phyloP scores from a whole-genome alignment of 2,888 invertebrate species.

The Chrysodeixis includens region DNA sequence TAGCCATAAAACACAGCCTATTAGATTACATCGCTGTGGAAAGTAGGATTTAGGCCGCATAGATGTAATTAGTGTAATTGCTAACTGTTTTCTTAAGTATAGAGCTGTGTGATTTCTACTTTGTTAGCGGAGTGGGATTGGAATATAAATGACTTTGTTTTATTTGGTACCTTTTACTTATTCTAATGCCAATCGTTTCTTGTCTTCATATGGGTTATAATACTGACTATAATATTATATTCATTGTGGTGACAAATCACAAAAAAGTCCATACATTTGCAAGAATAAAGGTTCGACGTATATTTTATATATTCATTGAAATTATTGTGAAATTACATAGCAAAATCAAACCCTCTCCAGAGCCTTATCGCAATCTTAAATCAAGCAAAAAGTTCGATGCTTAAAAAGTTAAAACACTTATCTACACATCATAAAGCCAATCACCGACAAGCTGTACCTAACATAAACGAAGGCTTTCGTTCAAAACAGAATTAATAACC shows the following conservation, averaged over 20 bases:
- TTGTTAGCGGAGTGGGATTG: constrained; percentile 55
- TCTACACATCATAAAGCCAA: constrained; percentile 3
- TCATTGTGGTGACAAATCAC: too few relatives aligned
- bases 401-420: not conserved
- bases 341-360: not conserved
- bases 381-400: not conserved
- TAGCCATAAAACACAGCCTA: constrained; percentile 63
- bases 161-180: not conserved
- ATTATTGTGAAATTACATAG: too few relatives aligned
- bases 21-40: constrained; percentile 61
- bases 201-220: not conserved
- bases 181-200: not conserved
- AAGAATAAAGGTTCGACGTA: too few relatives aligned
- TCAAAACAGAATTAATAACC: constrained; percentile 41
- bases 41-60: constrained; percentile 55
- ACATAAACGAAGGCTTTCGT: constrained; percentile 56
- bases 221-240: too few relatives aligned
- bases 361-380: not conserved
- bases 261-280: too few relatives aligned
- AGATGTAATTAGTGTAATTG: constrained; percentile 66
- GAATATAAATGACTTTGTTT: constrained; percentile 10
- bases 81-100: constrained; percentile 57
- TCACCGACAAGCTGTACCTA: constrained; percentile 26
- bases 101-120: constrained; percentile 57
- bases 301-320: too few relatives aligned